Percentiles rank a stretch among this genome's conserved stretches.
Evolutionary conservation across 2,113 vertebrate species (phyloP).

Genomic region (Actinemys pallida): DNA sequence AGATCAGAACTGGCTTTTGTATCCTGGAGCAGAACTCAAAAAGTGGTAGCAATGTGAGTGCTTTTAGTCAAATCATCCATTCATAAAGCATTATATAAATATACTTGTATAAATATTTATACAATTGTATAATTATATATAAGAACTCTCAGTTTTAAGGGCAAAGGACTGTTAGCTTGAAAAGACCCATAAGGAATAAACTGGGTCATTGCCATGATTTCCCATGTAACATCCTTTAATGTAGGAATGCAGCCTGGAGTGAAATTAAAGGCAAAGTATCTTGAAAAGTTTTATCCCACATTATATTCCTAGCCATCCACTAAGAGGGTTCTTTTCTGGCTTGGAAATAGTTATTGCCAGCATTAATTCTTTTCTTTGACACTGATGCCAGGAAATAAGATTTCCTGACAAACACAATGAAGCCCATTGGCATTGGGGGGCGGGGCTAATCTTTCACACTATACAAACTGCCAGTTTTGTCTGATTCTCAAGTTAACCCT

Average conservation of each 20-base stretch:
- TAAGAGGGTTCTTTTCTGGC: not conserved
- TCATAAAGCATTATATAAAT: conserved; percentile 64
- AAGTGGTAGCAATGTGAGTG: conserved; percentile 38
- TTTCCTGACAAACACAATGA: not conserved
- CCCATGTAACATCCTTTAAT: not conserved
- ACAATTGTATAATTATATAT: conserved; percentile 56
- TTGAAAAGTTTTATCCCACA: not conserved
- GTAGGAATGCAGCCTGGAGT: not conserved
- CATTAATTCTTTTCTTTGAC: not conserved
- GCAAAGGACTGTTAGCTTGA: conserved; percentile 53
- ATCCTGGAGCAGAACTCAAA: not conserved
- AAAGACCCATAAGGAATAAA: conserved; percentile 66
- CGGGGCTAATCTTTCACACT: not conserved
- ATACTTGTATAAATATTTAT: conserved; percentile 74
- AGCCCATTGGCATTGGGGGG: not conserved
- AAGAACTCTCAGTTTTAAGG: conserved; percentile 57
- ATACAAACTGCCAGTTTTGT: not conserved
- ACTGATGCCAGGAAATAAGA: not conserved
- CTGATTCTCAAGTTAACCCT: not conserved
- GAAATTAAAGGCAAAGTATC: not conserved
- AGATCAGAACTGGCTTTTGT: not conserved
- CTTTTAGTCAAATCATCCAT: not conserved
- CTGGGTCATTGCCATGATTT: conserved; percentile 53
- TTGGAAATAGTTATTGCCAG: not conserved
- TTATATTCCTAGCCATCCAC: not conserved